phyloP scores from a whole-genome alignment of 2,797 vertebrate species.

The Alca torda region DNA sequence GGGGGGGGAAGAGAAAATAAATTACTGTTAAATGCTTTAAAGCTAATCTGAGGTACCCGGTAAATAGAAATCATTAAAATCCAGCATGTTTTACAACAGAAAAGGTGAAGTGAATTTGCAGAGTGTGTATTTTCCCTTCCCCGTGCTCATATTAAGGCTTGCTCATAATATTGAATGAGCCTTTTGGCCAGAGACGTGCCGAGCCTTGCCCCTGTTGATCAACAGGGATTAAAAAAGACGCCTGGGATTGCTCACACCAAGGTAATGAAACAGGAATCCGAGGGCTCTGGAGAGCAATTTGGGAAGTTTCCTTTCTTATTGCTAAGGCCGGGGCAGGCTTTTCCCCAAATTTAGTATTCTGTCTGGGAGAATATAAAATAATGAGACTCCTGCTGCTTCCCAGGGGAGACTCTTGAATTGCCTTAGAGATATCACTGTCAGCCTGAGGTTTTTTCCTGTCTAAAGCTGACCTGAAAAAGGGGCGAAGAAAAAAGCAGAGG shows the following conservation, averaged over 20 bases:
- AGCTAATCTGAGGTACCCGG: conserved; percentile 5
- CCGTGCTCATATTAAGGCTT: neutral
- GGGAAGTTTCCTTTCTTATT: conserved; percentile 39
- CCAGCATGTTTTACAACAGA: conserved; percentile 26
- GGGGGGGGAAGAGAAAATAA: neutral
- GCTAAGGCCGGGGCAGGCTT: neutral
- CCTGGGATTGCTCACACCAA: neutral
- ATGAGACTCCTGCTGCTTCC: conserved; percentile 41
- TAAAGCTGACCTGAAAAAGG: conserved; percentile 27
- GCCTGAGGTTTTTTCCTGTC: neutral
- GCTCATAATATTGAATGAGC: conserved; percentile 6
- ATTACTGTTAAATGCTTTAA: conserved; percentile 14
- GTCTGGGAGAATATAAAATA: conserved; percentile 51
- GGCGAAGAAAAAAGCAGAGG: neutral
- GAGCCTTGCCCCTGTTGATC: conserved; percentile 39
- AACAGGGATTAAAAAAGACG: conserved; percentile 38
- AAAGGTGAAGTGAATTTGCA: conserved; percentile 46
- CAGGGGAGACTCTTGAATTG: conserved; percentile 16
- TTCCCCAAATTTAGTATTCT: conserved; percentile 46
- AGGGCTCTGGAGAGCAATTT: conserved; percentile 31
- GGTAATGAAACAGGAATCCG: conserved; percentile 28
- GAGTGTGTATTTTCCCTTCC: neutral
- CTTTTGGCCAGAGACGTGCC: neutral
- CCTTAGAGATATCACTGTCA: conserved; percentile 39
- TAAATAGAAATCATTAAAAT: conserved; percentile 53